These are phyloP conservation scores for Orycteropus afer DNA, from an alignment of 2,113 vertebrate species.

Conservation along the genomic window DNA sequence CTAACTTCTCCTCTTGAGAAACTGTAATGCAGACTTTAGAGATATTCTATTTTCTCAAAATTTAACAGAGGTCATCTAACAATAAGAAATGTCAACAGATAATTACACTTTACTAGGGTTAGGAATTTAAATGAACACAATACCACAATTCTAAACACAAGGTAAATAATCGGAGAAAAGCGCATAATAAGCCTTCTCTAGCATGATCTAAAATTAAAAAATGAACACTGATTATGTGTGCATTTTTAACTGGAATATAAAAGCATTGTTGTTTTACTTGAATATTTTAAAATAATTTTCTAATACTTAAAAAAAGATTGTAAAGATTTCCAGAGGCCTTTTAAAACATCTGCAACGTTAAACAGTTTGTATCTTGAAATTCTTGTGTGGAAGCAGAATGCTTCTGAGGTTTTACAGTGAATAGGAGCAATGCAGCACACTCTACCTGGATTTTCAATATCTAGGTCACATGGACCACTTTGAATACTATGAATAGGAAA, in stretches of 20 bases:
- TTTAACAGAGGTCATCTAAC: slow-evolving; percentile 1
- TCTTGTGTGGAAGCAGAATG: slow-evolving; percentile 75
- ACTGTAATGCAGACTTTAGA: background rate
- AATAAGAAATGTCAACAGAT: slow-evolving; percentile 17
- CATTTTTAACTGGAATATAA: slow-evolving; percentile 45
- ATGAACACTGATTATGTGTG: background rate
- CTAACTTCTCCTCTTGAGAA: slow-evolving; percentile 46
- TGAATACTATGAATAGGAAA: slow-evolving; percentile 69
- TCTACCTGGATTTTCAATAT: slow-evolving; percentile 81
- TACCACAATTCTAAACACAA: slow-evolving; percentile 41
- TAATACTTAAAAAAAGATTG: slow-evolving; percentile 66
- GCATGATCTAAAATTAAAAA: slow-evolving; percentile 43
- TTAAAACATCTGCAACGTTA: slow-evolving; percentile 64
- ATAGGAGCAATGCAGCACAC: slow-evolving; percentile 81
- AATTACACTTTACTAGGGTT: background rate
- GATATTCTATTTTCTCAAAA: slow-evolving; percentile 51
- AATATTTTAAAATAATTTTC: slow-evolving; percentile 63
- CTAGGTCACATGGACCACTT: slow-evolving; percentile 78
- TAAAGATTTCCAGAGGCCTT: slow-evolving; percentile 60
- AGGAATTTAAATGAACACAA: slow-evolving; percentile 38
- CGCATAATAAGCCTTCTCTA: background rate
- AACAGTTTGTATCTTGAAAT: slow-evolving; percentile 66
- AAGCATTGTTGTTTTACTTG: slow-evolving; percentile 17
- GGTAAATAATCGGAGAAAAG: background rate
- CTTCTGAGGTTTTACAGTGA: slow-evolving; percentile 75